Conservation (phyloP, 2,797 vertebrate genomes). For the Acanthurus tractus region DNA sequence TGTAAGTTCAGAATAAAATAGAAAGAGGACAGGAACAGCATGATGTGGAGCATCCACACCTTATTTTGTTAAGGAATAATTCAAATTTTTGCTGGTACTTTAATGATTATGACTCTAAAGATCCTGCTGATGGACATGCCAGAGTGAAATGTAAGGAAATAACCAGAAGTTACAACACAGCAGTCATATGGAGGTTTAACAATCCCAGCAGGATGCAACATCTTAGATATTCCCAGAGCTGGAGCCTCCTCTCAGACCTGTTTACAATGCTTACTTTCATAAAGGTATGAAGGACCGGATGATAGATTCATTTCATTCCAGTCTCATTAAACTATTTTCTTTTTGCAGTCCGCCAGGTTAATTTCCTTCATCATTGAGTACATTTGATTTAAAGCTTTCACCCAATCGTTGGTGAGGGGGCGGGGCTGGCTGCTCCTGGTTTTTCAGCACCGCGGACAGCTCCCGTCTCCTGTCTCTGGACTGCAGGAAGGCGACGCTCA, state of each 20-base stretch:
- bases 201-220: neutral
- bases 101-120: neutral
- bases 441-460: slow-evolving; percentile 83
- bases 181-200: slow-evolving; percentile 5
- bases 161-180: neutral
- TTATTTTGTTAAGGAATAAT: neutral
- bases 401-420: slow-evolving; percentile 60
- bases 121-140: slow-evolving; percentile 7
- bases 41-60: neutral
- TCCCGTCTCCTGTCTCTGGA: slow-evolving; percentile 64
- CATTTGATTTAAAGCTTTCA: slow-evolving; percentile 39
- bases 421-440: slow-evolving; percentile 41
- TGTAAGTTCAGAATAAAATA: neutral
- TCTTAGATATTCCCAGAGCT: neutral
- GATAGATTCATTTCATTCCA: neutral
- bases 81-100: neutral
- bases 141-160: neutral
- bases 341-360: slow-evolving; percentile 7
- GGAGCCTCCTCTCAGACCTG: neutral
- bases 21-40: neutral
- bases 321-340: slow-evolving; percentile 21
- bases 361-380: slow-evolving; percentile 26
- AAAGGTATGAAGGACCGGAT: neutral
- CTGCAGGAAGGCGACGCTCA: slow-evolving; percentile 64
- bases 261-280: neutral